Base-by-base conservation (phyloP, 2,888 invertebrate genomes). In the Stenchaetothrips biformis region DNA sequence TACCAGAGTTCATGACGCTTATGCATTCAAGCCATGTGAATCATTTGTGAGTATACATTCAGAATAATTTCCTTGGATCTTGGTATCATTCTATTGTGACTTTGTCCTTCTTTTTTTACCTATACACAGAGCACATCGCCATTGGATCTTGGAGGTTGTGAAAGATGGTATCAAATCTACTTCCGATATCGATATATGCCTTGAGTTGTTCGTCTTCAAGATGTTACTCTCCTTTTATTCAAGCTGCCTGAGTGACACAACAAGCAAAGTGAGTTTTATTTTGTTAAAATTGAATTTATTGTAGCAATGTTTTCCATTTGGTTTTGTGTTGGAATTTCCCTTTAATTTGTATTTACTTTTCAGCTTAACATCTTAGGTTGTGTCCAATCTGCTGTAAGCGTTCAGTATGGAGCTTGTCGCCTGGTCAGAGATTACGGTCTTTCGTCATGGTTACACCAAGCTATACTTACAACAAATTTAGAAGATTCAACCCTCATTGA, bases 1-100 rank as follows among this genome's bases (percentile, higher is more conserved):
- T 97, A n/a, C 97, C 97, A 0, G 97, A 97, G 85, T 92, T 97
- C 85, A 91, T 95, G 82, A 92, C 93, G 80, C 90, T 97, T 62
- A 93, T 97, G 85, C 93, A 95, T 82, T 90, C 92, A 13, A 93
- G 94, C 81, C 89, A 94, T 0, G 90, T 93, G 83, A 89, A 91
- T 80, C 82, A 82, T 78, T 81, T 80, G 83, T 83, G 78, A 81
- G 81, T 79, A 48, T 0, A 21, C 85, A 87, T 84, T 86, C 86
- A 4, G 37, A 37, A 37, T 37, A 37, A 2, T 37, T 37, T 37
- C 37, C 37, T 37, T 37, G 37, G 37, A 37, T 37, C 37, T 37
- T 37, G 37, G 59, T 59, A 59, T 59, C 16, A 53, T 53, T 16
- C 2, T 79, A 25, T n/a, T 27, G 11, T n/a, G 13, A 62, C 49